Conservation (phyloP, 2,797 vertebrate genomes). For the Bovichtus diacanthus region DNA sequence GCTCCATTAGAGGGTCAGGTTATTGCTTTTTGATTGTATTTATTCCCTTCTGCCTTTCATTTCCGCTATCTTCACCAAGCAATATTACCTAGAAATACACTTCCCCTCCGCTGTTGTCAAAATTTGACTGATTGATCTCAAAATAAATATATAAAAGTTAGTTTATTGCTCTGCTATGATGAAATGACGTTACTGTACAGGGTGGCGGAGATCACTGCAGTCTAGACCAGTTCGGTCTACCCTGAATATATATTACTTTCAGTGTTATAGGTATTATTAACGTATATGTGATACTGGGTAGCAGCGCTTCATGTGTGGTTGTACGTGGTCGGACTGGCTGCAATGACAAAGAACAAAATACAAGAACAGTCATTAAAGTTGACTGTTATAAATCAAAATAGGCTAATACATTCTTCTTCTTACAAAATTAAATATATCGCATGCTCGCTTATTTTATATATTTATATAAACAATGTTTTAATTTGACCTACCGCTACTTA, state of each 20-base stretch:
- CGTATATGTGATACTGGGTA: background rate
- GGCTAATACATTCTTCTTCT: background rate
- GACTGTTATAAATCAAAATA: too few species aligned
- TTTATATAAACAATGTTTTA: background rate
- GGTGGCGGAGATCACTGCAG: constrained; percentile 11
- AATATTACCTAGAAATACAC: constrained; percentile 82
- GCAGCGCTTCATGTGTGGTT: background rate
- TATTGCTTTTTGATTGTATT: constrained; percentile 88
- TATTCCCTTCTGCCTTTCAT: constrained; percentile 83
- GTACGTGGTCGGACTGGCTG: background rate
- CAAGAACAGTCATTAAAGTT: background rate
- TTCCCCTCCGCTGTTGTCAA: constrained; percentile 64
- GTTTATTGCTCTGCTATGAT: constrained; percentile 76
- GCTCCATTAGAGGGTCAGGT: constrained; percentile 84
- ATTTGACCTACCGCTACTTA: background rate
- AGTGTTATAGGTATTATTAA: constrained; percentile 4
- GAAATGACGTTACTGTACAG: constrained; percentile 46
- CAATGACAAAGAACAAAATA: background rate
- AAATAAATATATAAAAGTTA: constrained; percentile 81
- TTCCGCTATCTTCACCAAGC: constrained; percentile 74
- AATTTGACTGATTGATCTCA: constrained; percentile 83
- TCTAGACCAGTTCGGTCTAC: too few species aligned
- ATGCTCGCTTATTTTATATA: background rate
- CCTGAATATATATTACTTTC: constrained; percentile 21
- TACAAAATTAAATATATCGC: background rate